Conservation (phyloP, 2,797 vertebrate species). For the Botia kubotai region DNA sequence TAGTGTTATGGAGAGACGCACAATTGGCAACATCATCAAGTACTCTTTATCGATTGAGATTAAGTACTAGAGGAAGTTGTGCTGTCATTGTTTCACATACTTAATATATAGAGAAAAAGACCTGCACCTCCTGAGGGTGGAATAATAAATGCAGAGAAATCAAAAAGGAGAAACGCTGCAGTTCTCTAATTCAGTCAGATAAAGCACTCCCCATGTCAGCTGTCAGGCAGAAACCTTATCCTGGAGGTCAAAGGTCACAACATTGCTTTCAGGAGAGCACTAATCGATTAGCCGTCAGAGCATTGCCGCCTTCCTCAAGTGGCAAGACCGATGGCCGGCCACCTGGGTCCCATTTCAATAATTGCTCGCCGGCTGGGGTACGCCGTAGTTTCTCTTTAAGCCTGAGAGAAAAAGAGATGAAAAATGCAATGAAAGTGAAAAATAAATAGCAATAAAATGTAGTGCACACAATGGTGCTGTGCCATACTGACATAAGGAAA, state of each 20-base stretch:
- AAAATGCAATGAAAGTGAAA: slow-evolving; percentile 61
- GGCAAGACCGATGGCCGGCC: slow-evolving; percentile 86
- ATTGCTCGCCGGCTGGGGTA: slow-evolving; percentile 84
- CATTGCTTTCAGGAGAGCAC: slow-evolving; percentile 70
- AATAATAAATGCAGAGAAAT: slow-evolving; percentile 17
- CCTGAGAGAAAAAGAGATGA: slow-evolving; percentile 75
- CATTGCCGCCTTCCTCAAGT: slow-evolving; percentile 63
- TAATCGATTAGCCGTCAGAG: slow-evolving; percentile 85
- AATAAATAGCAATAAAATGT: slow-evolving; percentile 70
- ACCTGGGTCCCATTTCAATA: slow-evolving; percentile 84
- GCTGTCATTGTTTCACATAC: slow-evolving; percentile 3
- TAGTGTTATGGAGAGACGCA: slow-evolving; percentile 26
- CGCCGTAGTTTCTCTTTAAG: slow-evolving; percentile 38
- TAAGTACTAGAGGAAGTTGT: slow-evolving; percentile 35
- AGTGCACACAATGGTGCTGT: background rate
- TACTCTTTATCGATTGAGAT: slow-evolving; percentile 48
- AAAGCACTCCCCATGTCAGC: slow-evolving; percentile 75
- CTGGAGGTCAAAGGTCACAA: slow-evolving; percentile 74
- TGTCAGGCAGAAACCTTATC: slow-evolving; percentile 79
- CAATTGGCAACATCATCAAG: slow-evolving; percentile 50
- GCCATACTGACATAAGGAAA: slow-evolving; percentile 13
- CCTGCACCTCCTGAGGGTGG: background rate
- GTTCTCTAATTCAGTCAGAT: slow-evolving; percentile 67
- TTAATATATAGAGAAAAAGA: slow-evolving; percentile 22
- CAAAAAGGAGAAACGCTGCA: slow-evolving; percentile 42